Percentiles rank a stretch among this genome's conserved stretches.
Evolutionary conservation across 2,797 vertebrate species (phyloP).

Genomic region (Cossypha polioptera): DNA sequence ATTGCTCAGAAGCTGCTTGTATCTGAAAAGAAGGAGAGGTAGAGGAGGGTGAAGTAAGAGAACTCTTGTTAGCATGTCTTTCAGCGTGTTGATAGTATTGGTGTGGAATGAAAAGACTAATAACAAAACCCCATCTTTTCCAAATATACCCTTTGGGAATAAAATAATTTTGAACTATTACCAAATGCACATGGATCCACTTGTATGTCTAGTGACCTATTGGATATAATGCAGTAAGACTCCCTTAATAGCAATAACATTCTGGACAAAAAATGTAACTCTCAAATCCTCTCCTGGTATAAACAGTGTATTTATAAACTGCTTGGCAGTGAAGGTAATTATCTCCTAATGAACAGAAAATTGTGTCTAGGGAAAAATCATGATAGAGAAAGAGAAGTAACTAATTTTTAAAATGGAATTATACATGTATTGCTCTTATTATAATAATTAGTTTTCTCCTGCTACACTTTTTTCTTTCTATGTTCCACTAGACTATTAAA

Average conservation of each 20-base stretch:
- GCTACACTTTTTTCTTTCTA: neutral
- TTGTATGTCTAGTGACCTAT: neutral
- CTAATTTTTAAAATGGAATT: conserved; percentile 51
- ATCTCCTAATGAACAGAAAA: conserved; percentile 66
- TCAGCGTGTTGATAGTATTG: neutral
- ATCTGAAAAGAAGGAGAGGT: neutral
- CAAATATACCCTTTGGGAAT: neutral
- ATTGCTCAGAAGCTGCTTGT: neutral
- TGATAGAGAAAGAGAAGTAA: conserved; percentile 38
- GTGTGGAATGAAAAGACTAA: neutral
- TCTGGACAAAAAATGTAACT: conserved; percentile 36
- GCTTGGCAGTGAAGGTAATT: conserved; percentile 64
- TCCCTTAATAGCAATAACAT: neutral
- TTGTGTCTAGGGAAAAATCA: conserved; percentile 22
- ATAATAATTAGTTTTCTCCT: conserved; percentile 62
- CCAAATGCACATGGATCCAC: neutral
- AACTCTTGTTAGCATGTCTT: neutral
- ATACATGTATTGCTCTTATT: conserved; percentile 56
- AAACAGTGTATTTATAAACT: conserved; percentile 53
- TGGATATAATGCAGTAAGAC: conserved; percentile 9
- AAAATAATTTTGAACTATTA: neutral
- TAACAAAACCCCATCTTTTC: neutral
- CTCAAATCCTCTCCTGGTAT: conserved; percentile 10
- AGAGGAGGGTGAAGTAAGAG: neutral
- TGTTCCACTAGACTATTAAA: conserved; percentile 58